Percentiles rank a stretch among this genome's conserved stretches.
phyloP scores from a whole-genome alignment of 2,797 vertebrate genomes.

The Nannoperca australis region DNA sequence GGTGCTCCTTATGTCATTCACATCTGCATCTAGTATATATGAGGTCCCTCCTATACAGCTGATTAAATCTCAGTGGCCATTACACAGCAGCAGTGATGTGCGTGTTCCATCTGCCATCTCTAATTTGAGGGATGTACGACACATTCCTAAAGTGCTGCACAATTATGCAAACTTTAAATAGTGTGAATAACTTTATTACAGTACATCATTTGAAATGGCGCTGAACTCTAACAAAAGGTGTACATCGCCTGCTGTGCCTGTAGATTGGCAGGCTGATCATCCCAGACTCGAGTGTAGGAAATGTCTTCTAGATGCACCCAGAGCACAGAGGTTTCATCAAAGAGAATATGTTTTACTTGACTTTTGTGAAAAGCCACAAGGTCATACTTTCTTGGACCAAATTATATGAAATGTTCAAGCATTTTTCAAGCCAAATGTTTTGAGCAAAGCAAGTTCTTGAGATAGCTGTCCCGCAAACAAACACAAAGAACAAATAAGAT shows the following conservation, averaged over 20 bases:
- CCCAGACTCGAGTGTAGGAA: not conserved
- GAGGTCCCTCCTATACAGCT: slow-evolving; percentile 34
- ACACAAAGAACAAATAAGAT: not conserved
- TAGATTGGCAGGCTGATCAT: not conserved
- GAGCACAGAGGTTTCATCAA: not conserved
- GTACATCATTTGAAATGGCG: slow-evolving; percentile 5
- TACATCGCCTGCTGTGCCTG: not conserved
- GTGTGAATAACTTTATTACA: slow-evolving; percentile 28
- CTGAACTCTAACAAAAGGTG: not conserved
- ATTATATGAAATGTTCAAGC: not conserved
- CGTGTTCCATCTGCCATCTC: slow-evolving; percentile 46
- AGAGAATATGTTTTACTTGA: not conserved
- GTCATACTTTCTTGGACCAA: not conserved
- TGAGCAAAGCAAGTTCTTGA: not conserved
- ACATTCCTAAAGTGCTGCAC: slow-evolving; percentile 45
- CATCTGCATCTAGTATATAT: slow-evolving; percentile 32
- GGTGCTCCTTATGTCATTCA: slow-evolving; percentile 10
- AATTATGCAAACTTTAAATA: slow-evolving; percentile 51
- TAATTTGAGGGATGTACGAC: slow-evolving; percentile 46
- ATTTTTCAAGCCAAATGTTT: slow-evolving; percentile 9
- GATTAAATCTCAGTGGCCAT: slow-evolving; percentile 53
- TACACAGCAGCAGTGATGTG: slow-evolving; percentile 48
- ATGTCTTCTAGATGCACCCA: not conserved
- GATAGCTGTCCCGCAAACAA: not conserved
- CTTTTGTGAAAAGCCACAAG: not conserved